Base-by-base conservation (phyloP, 2,797 vertebrate genomes). In the Anguilla megastoma region DNA sequence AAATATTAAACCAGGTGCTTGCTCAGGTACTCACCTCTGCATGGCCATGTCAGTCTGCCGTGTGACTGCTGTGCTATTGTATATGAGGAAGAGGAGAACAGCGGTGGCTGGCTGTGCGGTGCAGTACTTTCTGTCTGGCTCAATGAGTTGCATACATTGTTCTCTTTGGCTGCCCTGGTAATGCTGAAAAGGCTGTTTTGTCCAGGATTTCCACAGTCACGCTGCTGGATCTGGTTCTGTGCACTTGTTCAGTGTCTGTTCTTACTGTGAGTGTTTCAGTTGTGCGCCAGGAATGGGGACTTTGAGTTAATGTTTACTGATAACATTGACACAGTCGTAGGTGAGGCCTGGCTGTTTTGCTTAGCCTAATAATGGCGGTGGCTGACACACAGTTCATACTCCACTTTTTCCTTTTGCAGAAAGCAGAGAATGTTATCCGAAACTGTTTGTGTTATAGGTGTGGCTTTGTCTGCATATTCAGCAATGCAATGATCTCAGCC, bases 231-330 rank as follows among this genome's bases (percentile, higher is more conserved):
- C n/a, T 52, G 24, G 50, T 30, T 52, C 48, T 74, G 63, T 24
- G 12, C 0, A 48, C n/a, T 9, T 21, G 18, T 24, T 71, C 24
- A 71, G 74, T 90, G 86, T 89, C 85, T 89, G 41, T 89, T 86
- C 33, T 76, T 24, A 52, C 24, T 88, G 58, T 79, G 85, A 66
- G 56, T 18, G 56, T 85, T 52, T 66, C 33, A 66, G 36, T 18
- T 30, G 74, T 86, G 48, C 71, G 87, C 86, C 45, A 30, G 90
- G 89, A 88, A 89, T 66, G 18, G 63, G n/a, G 30, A 88, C 27
- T 90, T 88, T 83, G 92, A 89, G 94, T 95, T 95, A 95, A 95
- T 96, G 93, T 96, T 95, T 95, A 94, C 90, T 84, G 52, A 76
- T 90, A 90, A 93, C 90, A 91, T 66, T 89, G 89, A 88, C 88